These are phyloP conservation scores for Gonocerus acuteangulatus DNA, from an alignment of 2,888 invertebrate genomes.

Conservation along the genomic window DNA sequence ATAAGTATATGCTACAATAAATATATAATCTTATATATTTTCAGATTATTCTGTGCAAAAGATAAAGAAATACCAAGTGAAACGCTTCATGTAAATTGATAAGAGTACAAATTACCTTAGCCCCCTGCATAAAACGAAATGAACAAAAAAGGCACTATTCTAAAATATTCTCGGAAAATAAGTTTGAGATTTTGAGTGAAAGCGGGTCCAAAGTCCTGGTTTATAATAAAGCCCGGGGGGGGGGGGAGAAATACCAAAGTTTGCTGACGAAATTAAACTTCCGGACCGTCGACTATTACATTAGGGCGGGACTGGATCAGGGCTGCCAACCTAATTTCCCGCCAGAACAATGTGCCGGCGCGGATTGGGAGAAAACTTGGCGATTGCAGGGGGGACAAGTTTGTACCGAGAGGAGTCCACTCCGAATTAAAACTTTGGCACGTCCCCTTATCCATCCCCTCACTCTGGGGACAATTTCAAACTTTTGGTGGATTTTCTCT, in stretches of 20 bases:
- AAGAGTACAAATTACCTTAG: no score
- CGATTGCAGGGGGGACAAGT: neutral
- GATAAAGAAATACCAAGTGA: no score
- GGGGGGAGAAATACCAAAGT: neutral
- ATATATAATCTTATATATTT: no score
- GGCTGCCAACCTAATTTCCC: slow-evolving; percentile 17
- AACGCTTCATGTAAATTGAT: no score
- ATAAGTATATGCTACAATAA: no score
- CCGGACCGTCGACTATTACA: slow-evolving; percentile 10
- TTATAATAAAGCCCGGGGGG: neutral
- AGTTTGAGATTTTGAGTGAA: no score
- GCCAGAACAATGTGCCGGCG: slow-evolving; percentile 8
- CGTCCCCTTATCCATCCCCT: neutral
- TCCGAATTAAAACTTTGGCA: slow-evolving; percentile 12
- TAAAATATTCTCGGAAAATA: no score
- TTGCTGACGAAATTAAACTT: slow-evolving; percentile 18
- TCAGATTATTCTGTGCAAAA: no score
- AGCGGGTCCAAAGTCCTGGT: neutral
- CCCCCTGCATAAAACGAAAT: no score
- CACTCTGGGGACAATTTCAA: neutral
- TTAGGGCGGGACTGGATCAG: slow-evolving; percentile 1
- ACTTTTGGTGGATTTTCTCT: no score
- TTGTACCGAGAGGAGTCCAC: neutral
- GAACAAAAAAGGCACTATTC: no score
- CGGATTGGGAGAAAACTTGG: slow-evolving; percentile 8